Evolutionary conservation across 2,113 vertebrate genomes (phyloP), one percentile per base, ranked within the genome.

Genomic region (Porphyrio hochstetteri): DNA sequence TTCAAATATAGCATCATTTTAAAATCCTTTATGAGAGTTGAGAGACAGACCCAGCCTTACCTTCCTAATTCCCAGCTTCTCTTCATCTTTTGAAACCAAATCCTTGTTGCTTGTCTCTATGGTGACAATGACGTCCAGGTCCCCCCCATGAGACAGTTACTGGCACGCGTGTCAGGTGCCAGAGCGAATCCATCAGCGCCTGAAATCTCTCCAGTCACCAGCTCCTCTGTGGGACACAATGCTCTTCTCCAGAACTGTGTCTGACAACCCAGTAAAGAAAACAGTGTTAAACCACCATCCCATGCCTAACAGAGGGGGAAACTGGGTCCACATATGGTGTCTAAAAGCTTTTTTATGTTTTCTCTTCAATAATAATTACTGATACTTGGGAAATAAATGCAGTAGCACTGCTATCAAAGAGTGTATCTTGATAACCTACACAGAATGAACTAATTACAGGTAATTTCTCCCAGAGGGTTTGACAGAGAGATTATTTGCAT

Each of bases 61-160:
- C 96, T 95, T 92, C 79, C 57, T 88, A 20, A 63, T 86, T 90
- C 82, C 65, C 69, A 80, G 94, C 93, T 94, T 94, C 76, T 53
- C 74, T 92, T 96, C 93, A 95, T 80, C 92, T 96, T 96, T 94
- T 83, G 98, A 98, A 98, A 98, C 79, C 5, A 2, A 97, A 98
- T 96, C 95, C 93, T 77, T 9, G 1, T 72, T 84, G 75, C 74
- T 77, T 46, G 96, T 98, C 97, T 97, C 98, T 97, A 98, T 97
- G 95, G 98, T 52, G 95, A 98, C 92, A 82, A 76, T 93, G 93
- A 96, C 93, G 79, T 95, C 71, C 95, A 35, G 13, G 5, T 95
- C 71, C 53, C 85, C 63, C 21, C 3, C 3, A 59, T 35, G 71
- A 82, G 75, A 85, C 6, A 40, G 70, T 64, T 93, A 79, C 93